Base-by-base conservation (phyloP, 2,797 vertebrate genomes). In the Lagorchestes hirsutus region DNA sequence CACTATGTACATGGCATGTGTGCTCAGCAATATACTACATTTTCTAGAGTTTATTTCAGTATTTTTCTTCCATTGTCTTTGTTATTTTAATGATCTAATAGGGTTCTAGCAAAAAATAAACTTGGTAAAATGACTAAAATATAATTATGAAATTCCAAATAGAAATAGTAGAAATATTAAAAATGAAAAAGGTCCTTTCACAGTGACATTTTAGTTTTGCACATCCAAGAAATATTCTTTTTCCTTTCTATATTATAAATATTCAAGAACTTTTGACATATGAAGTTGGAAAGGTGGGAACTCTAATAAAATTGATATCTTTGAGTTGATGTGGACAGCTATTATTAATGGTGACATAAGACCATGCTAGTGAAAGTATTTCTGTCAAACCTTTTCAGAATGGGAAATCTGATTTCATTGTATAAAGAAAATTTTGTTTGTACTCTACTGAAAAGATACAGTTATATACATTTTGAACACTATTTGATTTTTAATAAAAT, bases 401-500 rank as follows among this genome's bases (percentile, higher is more conserved):
- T 91, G 62, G 92, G 46, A 59, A 94, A 22, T 34, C 50, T 92
- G 34, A 55, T 55, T 92, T 27, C 11, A 56, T 34, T n/a, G 92
- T 31, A 55, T n/a, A 52, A 40, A 67, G 1, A 59, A 82, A 87
- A 87, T 50, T 50, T 87, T 91, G 93, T 96, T 91, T 91, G 27
- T 54, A 12, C 2, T 91, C 67, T 93, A 50, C 34, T 90, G 52
- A 52, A 96, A 93, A 93, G 55, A 22, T 54, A 52, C 57, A 29
- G 5, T 54, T 58, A 91, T 13, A 55, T 55, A 92, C n/a, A 59
- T 90, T 90, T 57, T 91, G 55, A 92, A 0, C 13, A 52, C 74
- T 50, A 95, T 1, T 92, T 94, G 3, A 94, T 90, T 93, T 97
- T 90, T 92, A 94, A 54, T 94, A 93, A 92, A 94, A 94, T 57